Evolutionary conservation across 2,113 vertebrate species (phyloP), one percentile per base, ranked within the genome.

Genomic region (Irena cyanogastra): DNA sequence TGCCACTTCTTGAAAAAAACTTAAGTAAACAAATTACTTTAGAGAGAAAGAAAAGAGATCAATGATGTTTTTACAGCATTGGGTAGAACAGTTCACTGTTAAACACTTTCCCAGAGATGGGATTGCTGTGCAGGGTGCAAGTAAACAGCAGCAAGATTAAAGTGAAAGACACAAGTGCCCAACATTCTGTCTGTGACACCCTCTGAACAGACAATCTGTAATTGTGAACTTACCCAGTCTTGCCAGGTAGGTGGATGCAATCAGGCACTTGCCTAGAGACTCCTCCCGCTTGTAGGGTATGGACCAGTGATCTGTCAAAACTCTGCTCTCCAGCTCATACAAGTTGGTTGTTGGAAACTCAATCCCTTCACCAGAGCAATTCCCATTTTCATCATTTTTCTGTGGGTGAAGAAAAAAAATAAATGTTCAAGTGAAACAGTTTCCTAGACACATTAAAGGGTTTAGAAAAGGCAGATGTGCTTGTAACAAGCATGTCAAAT

Each of bases 271-370:
- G 96, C 99, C 99, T 83, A 99, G 97, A 19, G 99, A 99, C 95
- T 99, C 99, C 68, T 99, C 99, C 63, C 99, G 97, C 97, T 99
- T 99, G 94, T 99, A 99, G 13, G 99, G 99, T 93, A 99, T 99
- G 84, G 99, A 99, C 99, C 99, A 99, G 94, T 99, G 99, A 96
- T 99, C 99, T 42, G 99, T 99, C 90, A 99, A 98, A 93, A 99
- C 99, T 50, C 99, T 98, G 95, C 99, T 99, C 97, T 99, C 99
- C 98, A 99, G 97, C 92, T 99, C 99, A 64, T 99, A 99, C 91
- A 99, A 97, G 95, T 99, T 99, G 41, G 99, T 99, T 97, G 99
- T 99, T 97, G 99, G 99, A 95, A 99, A 99, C 97, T 99, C 99
- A 97, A 99, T 99, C 91, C 98, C 98, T 97, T 98, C 98, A 41